Percentiles rank a stretch among this genome's conserved stretches.
Evolutionary conservation across 2,888 invertebrate species (phyloP).

Genomic region (Endotricha flammealis): DNA sequence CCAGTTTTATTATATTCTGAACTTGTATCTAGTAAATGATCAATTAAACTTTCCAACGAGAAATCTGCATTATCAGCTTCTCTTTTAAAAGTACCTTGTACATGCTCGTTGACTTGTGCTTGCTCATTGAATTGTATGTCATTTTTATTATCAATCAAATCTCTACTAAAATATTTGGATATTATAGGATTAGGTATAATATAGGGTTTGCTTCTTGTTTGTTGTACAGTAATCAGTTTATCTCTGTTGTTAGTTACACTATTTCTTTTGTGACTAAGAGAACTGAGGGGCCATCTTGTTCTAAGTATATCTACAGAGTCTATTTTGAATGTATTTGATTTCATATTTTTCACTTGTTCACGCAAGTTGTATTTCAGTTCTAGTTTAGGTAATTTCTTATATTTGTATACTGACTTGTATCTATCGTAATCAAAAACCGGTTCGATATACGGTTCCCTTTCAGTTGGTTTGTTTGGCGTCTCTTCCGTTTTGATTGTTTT

Average conservation of each 20-base stretch:
- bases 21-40: slow-evolving; percentile 44
- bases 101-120: too few species aligned
- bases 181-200: slow-evolving; percentile 17
- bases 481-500: too few species aligned
- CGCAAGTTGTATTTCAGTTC: slow-evolving; percentile 53
- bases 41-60: slow-evolving; percentile 48
- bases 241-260: slow-evolving; percentile 9
- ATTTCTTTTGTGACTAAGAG: slow-evolving; percentile 8
- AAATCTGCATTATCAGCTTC: slow-evolving; percentile 28
- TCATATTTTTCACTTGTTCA: slow-evolving; percentile 54
- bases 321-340: slow-evolving; percentile 34
- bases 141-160: too few species aligned
- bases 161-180: slow-evolving; percentile 47
- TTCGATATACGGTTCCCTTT: too few species aligned
- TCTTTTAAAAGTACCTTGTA: too few species aligned
- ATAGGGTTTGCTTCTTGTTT: slow-evolving; percentile 5
- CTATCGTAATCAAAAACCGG: slow-evolving; percentile 51
- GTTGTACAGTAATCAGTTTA: slow-evolving; percentile 5
- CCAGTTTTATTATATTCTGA: slow-evolving; percentile 27
- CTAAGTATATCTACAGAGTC: slow-evolving; percentile 42
- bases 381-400: slow-evolving; percentile 48
- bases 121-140: too few species aligned
- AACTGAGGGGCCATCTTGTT: slow-evolving; percentile 46
- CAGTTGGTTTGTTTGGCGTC: too few species aligned
- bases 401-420: slow-evolving; percentile 44